These are phyloP conservation scores for Drosophila testacea DNA, from an alignment of 2,888 invertebrate genomes.

Conservation along the genomic window DNA sequence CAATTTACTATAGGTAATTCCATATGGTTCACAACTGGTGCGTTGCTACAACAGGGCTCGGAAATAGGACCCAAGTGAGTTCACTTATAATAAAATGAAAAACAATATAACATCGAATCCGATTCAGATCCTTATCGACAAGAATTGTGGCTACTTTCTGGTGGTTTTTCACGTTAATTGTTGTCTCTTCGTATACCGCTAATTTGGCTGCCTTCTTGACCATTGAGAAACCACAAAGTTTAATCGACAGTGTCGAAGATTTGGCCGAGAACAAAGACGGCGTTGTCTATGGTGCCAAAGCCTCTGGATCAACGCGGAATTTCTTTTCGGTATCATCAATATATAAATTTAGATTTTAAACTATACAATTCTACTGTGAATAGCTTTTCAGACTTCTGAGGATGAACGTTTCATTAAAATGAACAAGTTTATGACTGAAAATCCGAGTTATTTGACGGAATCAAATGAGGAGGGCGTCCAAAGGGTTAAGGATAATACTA, in stretches of 20 bases:
- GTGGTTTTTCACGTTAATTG: slow-evolving; percentile 95
- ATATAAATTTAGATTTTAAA: not conserved
- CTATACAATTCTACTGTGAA: not conserved
- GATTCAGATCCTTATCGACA: slow-evolving; percentile 91
- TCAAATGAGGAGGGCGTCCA: slow-evolving; percentile 87
- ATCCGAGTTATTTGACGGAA: slow-evolving; percentile 86
- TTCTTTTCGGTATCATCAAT: slow-evolving; percentile 91
- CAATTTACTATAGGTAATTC: slow-evolving; percentile 93
- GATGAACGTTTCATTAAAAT: slow-evolving; percentile 91
- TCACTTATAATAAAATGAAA: not conserved
- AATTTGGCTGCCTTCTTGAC: slow-evolving; percentile 96
- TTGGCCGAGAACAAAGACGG: slow-evolving; percentile 90
- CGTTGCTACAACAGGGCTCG: slow-evolving; percentile 94
- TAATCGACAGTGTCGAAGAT: slow-evolving; percentile 92
- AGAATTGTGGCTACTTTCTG: slow-evolving; percentile 93
- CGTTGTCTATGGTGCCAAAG: slow-evolving; percentile 94
- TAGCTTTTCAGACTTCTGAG: slow-evolving; percentile 88
- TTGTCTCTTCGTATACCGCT: slow-evolving; percentile 93
- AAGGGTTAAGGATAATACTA: slow-evolving; percentile 79
- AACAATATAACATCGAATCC: not conserved
- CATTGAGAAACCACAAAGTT: slow-evolving; percentile 90
- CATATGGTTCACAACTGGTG: slow-evolving; percentile 95
- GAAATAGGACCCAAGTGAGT: slow-evolving; percentile 94
- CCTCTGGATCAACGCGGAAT: slow-evolving; percentile 92
- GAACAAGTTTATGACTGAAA: slow-evolving; percentile 91